Conservation (phyloP, 2,888 invertebrate genomes). For the Bembecia ichneumoniformis region DNA sequence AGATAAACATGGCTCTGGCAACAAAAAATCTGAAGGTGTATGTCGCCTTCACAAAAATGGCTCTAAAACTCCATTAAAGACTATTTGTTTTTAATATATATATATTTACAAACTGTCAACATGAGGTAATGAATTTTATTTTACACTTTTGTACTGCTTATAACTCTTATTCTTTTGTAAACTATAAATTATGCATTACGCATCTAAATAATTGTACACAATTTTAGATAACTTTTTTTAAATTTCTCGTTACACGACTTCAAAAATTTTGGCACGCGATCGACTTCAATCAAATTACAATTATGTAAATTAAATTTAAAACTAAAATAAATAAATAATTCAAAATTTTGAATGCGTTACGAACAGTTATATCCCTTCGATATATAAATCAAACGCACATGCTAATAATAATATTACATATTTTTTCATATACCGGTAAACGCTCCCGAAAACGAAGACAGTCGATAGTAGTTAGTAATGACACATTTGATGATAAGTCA, state of each 20-base stretch:
- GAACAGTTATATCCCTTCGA: slow-evolving; percentile 50
- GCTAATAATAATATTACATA: too few relatives aligned
- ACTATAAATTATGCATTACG: slow-evolving; percentile 21
- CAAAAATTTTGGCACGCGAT: slow-evolving; percentile 54
- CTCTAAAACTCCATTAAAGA: slow-evolving; percentile 38
- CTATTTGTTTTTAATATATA: slow-evolving; percentile 34
- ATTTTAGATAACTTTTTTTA: slow-evolving; percentile 53
- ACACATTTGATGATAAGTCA: too few relatives aligned
- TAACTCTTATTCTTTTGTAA: slow-evolving; percentile 11
- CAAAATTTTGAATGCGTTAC: slow-evolving; percentile 31
- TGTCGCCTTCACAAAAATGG: slow-evolving; percentile 41
- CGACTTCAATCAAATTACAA: slow-evolving; percentile 38
- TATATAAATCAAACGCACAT: slow-evolving; percentile 59
- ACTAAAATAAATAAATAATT: neutral
- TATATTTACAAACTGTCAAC: slow-evolving; percentile 44
- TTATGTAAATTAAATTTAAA: neutral
- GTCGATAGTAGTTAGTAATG: too few relatives aligned
- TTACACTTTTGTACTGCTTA: slow-evolving; percentile 34
- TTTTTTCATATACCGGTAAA: too few relatives aligned
- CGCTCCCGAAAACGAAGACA: too few relatives aligned
- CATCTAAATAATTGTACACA: slow-evolving; percentile 57
- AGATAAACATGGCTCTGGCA: neutral
- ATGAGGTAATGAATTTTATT: slow-evolving; percentile 51
- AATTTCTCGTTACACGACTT: too few relatives aligned
- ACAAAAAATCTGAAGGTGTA: slow-evolving; percentile 29